Evolutionary conservation across 2,888 invertebrate species (phyloP).

Genomic region (Eurois occulta): DNA sequence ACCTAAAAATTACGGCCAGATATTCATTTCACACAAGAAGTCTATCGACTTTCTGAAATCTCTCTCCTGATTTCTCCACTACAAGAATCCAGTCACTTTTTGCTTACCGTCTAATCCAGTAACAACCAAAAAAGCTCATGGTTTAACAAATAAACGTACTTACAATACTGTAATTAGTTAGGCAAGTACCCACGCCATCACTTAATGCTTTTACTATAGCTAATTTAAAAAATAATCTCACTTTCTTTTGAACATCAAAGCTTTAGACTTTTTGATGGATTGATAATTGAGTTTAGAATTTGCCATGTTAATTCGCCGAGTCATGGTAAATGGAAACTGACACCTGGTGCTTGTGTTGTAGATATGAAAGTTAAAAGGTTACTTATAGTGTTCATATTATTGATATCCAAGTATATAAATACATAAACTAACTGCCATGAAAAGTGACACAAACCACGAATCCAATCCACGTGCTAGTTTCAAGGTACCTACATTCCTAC

Average conservation of each 20-base stretch:
- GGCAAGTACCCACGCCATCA: constrained; percentile 7
- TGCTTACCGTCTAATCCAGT: neutral
- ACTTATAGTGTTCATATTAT: neutral
- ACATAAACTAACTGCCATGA: neutral
- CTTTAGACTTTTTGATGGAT: constrained; percentile 41
- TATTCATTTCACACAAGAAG: too few species aligned
- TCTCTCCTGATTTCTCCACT: constrained; percentile 13
- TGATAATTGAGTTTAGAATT: constrained; percentile 40
- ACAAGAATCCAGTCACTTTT: constrained; percentile 4
- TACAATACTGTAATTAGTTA: constrained; percentile 36
- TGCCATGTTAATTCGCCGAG: constrained; percentile 15
- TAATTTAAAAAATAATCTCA: constrained; percentile 40
- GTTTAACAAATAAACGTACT: constrained; percentile 30
- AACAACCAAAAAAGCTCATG: neutral
- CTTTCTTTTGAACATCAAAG: constrained; percentile 43
- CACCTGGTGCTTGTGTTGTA: neutral
- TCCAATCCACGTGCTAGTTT: neutral
- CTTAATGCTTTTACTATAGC: constrained; percentile 33
- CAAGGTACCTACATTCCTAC: too few species aligned
- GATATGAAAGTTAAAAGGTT: constrained; percentile 24
- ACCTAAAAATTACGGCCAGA: too few species aligned
- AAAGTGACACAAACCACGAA: neutral
- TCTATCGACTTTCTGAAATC: neutral
- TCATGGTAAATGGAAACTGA: constrained; percentile 31
- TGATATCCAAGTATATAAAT: neutral